A percentile compares a stretch with the other conserved stretches of the same genome.
phyloP scores from a whole-genome alignment of 2,888 invertebrate genomes.

The Megalurothrips usitatus region DNA sequence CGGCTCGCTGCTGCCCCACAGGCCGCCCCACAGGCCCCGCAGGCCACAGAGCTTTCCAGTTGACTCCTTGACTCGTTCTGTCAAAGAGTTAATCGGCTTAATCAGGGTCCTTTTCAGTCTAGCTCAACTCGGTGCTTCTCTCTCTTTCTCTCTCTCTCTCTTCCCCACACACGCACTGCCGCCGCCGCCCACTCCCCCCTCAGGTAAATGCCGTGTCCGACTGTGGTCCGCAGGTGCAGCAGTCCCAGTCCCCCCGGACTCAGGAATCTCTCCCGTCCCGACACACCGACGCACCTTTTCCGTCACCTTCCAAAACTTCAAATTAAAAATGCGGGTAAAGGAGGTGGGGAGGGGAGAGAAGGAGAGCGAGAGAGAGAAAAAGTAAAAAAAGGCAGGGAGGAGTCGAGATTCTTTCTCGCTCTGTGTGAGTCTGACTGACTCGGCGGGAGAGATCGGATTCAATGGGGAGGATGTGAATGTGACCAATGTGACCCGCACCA shows the following conservation, averaged over 20 bases:
- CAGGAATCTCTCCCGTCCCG: background rate
- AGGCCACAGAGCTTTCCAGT: no score
- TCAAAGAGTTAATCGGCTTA: conserved; percentile 26
- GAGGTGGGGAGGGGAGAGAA: background rate
- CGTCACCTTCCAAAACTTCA: conserved; percentile 26
- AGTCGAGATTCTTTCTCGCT: conserved; percentile 5
- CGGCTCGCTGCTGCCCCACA: no score
- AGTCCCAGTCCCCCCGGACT: background rate
- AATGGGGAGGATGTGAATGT: conserved; percentile 2
- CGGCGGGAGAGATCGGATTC: conserved; percentile 7
- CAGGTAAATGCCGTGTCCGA: background rate
- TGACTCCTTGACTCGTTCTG: background rate
- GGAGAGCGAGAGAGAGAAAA: background rate
- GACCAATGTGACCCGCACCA: conserved; percentile 10
- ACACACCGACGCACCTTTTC: conserved; percentile 16
- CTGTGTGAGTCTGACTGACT: conserved; percentile 5
- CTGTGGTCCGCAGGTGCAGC: background rate
- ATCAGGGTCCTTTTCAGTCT: conserved; percentile 20
- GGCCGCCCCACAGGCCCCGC: no score
- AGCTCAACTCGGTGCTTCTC: background rate
- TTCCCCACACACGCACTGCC: background rate
- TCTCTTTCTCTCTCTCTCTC: conserved; percentile 18
- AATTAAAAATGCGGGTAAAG: conserved; percentile 20
- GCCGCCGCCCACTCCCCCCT: background rate
- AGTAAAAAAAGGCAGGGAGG: background rate